Conservation (phyloP, 2,888 invertebrate genomes). For the Tachina lurida region DNA sequence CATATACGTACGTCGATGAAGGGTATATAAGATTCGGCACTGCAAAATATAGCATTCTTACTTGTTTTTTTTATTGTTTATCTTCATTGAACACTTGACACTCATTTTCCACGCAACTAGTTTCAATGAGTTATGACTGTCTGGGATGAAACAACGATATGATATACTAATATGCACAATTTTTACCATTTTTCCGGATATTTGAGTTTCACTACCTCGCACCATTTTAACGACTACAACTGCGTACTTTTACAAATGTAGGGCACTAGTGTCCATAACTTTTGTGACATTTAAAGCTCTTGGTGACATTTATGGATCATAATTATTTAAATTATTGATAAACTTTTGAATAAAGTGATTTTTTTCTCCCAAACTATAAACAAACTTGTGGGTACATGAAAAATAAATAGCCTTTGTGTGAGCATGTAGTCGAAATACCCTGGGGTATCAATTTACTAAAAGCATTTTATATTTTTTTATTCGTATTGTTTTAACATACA, state of each 20-base stretch:
- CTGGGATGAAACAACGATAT: too few species aligned
- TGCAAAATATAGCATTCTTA: too few species aligned
- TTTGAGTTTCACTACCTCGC: background rate
- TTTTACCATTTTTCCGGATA: too few species aligned
- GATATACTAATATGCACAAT: too few species aligned
- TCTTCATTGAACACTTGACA: too few species aligned
- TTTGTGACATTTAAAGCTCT: conserved; percentile 70
- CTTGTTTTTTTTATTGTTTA: too few species aligned
- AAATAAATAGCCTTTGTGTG: too few species aligned
- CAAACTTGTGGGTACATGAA: background rate
- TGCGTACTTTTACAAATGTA: background rate
- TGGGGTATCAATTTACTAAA: conserved; percentile 82
- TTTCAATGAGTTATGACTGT: too few species aligned
- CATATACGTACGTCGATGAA: too few species aligned
- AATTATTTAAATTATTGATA: conserved; percentile 79
- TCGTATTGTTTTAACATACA: conserved; percentile 12
- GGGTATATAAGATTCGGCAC: too few species aligned
- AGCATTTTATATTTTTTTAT: conserved; percentile 44
- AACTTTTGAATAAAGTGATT: conserved; percentile 65
- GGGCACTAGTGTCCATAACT: conserved; percentile 1
- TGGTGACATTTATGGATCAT: conserved; percentile 83
- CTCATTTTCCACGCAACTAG: too few species aligned
- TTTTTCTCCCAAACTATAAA: conserved; percentile 6
- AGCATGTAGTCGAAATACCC: conserved; percentile 74
- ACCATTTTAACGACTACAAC: background rate